A percentile compares a stretch with the other conserved stretches of the same genome.
Evolutionary conservation across 2,888 invertebrate species (phyloP).

Genomic region (Caenorhabditis becei): DNA sequence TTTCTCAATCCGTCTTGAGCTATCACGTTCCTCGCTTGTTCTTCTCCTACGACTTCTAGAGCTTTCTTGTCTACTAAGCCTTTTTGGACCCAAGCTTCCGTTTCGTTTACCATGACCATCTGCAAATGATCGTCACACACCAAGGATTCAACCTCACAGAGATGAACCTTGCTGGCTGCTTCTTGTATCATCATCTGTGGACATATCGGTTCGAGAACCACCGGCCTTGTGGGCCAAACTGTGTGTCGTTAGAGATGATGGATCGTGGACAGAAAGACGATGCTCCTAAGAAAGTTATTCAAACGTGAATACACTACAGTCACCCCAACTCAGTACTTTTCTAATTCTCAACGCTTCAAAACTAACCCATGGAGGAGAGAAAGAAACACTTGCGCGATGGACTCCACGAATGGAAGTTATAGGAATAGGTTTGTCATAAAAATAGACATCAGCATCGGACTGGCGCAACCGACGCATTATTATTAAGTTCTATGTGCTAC

Average conservation of each 20-base stretch:
- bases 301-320: background rate
- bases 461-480: slow-evolving; percentile 56
- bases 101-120: slow-evolving; percentile 28
- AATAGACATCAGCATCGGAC: slow-evolving; percentile 57
- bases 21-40: slow-evolving; percentile 31
- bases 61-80: slow-evolving; percentile 41
- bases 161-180: slow-evolving; percentile 52
- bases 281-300: slow-evolving; percentile 61
- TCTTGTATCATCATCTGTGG: slow-evolving; percentile 73
- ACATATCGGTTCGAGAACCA: slow-evolving; percentile 76
- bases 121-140: slow-evolving; percentile 14
- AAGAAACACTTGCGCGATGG: slow-evolving; percentile 56
- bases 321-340: too few relatives aligned
- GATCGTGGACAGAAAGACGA: slow-evolving; percentile 67
- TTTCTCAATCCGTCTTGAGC: slow-evolving; percentile 43
- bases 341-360: background rate
- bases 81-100: slow-evolving; percentile 35
- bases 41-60: slow-evolving; percentile 25
- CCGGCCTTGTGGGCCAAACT: slow-evolving; percentile 49
- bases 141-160: background rate
- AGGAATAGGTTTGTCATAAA: slow-evolving; percentile 51
- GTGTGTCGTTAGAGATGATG: slow-evolving; percentile 21
- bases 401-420: slow-evolving; percentile 46
- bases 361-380: slow-evolving; percentile 59
- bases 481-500: background rate